Evolutionary conservation across 2,888 invertebrate genomes (phyloP).

Genomic region (Iphiclides podalirius): DNA sequence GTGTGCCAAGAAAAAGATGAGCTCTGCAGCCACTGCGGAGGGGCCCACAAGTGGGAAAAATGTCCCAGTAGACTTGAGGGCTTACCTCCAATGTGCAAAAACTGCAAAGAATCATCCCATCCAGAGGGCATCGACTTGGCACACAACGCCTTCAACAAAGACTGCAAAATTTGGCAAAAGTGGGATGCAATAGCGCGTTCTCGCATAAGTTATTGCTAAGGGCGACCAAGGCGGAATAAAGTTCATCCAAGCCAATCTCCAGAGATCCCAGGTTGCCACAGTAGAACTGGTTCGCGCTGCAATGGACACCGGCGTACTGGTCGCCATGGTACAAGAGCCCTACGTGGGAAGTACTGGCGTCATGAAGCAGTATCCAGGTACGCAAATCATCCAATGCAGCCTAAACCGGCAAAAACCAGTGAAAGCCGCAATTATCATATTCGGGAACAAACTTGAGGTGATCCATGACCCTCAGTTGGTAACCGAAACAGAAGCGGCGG

Average conservation of each 20-base stretch:
- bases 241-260: constrained; percentile 31
- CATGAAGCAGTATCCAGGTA: constrained; percentile 25
- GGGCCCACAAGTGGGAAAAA: not conserved
- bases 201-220: constrained; percentile 8
- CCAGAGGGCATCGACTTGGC: constrained; percentile 10
- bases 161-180: constrained; percentile 30
- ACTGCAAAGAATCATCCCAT: constrained; percentile 20
- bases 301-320: not conserved
- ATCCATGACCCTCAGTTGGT: constrained; percentile 30
- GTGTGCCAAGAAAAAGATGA: constrained; percentile 27
- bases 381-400: constrained; percentile 30
- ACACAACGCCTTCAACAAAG: constrained; percentile 32
- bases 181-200: constrained; percentile 26
- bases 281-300: constrained; percentile 29
- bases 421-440: constrained; percentile 30
- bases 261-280: constrained; percentile 29
- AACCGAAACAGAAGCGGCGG: constrained; percentile 31
- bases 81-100: constrained; percentile 14
- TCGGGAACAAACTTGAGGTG: constrained; percentile 21
- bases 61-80: not conserved
- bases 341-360: constrained; percentile 30
- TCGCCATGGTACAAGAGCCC: constrained; percentile 37
- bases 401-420: constrained; percentile 26
- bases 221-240: constrained; percentile 19
- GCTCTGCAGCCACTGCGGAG: constrained; percentile 33